Conservation (phyloP, 2,888 invertebrate species). For the Sarcophaga variegata region DNA sequence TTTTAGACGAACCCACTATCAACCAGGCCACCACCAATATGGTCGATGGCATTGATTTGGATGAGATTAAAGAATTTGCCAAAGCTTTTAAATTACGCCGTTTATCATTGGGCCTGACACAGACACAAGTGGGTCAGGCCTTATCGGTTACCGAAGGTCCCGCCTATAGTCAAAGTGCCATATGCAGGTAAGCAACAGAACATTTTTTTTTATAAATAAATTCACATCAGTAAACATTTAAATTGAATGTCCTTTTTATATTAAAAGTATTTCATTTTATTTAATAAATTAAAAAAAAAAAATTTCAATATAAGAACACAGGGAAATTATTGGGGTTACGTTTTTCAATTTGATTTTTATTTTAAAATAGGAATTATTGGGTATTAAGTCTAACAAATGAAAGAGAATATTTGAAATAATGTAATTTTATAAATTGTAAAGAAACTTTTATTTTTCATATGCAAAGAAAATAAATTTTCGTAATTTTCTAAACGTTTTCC, state of each 20-base stretch:
- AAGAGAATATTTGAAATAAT: too few species aligned
- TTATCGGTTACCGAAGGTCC: slow-evolving; percentile 98
- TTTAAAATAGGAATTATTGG: too few species aligned
- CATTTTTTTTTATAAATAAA: slow-evolving; percentile 33
- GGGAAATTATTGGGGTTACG: too few species aligned
- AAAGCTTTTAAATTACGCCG: slow-evolving; percentile 97
- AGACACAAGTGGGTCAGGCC: slow-evolving; percentile 98
- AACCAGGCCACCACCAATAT: slow-evolving; percentile 96
- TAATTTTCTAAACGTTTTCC: too few species aligned
- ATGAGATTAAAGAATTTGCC: slow-evolving; percentile 99
- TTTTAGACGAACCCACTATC: slow-evolving; percentile 93
- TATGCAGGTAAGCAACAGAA: slow-evolving; percentile 92
- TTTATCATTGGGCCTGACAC: slow-evolving; percentile 95
- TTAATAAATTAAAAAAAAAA: neutral
- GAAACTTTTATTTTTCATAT: too few species aligned
- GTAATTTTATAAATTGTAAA: too few species aligned
- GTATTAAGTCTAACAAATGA: too few species aligned
- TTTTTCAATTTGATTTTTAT: too few species aligned
- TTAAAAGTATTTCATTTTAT: neutral
- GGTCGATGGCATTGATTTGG: slow-evolving; percentile 97
- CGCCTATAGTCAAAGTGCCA: slow-evolving; percentile 99
- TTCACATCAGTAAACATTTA: slow-evolving; percentile 49
- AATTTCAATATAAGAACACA: too few species aligned
- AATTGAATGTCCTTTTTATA: slow-evolving; percentile 50
- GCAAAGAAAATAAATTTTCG: too few species aligned